Conservation (phyloP, 2,797 vertebrate species). For the Tauraco hartlaubi region DNA sequence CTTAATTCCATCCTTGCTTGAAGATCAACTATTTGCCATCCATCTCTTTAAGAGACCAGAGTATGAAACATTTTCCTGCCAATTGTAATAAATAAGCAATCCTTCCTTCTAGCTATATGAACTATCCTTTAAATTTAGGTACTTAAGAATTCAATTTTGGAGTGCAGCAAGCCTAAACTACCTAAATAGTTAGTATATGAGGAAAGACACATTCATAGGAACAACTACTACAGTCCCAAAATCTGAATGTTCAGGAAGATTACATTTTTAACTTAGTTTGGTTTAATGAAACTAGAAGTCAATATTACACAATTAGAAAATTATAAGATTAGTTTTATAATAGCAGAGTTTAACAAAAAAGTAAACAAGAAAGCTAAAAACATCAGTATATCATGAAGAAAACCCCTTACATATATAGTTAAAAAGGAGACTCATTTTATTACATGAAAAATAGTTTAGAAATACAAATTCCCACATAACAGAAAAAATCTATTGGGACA, state of each 20-base stretch:
- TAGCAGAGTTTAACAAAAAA: background rate
- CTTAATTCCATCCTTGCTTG: background rate
- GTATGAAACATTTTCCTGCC: background rate
- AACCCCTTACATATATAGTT: background rate
- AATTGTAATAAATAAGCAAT: background rate
- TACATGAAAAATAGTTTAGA: background rate
- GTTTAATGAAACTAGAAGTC: background rate
- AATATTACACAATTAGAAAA: background rate
- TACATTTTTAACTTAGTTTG: background rate
- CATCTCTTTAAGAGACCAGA: background rate
- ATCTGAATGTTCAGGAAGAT: background rate
- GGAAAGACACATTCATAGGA: background rate
- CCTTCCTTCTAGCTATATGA: background rate
- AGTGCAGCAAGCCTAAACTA: background rate
- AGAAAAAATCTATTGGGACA: background rate
- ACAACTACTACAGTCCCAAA: background rate
- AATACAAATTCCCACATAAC: background rate
- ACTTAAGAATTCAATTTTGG: background rate
- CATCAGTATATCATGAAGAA: background rate
- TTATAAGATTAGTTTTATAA: background rate
- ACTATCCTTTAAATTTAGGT: background rate
- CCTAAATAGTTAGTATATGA: background rate
- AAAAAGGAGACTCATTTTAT: background rate
- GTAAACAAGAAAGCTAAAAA: background rate
- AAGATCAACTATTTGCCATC: background rate